Evolutionary conservation across 1,140 invertebrate genomes (phyloP), one percentile per base, ranked within the genome.

Genomic region (Sarcophaga peregrina): DNA sequence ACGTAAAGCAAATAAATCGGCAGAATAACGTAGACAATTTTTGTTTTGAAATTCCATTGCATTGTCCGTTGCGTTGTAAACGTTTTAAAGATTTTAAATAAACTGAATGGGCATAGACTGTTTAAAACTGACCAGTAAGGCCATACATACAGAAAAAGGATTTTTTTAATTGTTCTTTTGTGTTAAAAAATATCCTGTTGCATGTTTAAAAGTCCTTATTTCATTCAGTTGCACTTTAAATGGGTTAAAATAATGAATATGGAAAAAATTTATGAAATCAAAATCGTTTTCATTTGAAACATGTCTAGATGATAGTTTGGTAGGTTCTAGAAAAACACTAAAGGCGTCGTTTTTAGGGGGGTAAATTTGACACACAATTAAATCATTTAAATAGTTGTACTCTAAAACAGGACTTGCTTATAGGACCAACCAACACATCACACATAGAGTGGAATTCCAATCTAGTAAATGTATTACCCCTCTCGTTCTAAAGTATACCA

Each of bases 21-120:
- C n/a, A 86, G 8, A n/a, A 89, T 85, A 4, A 87, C 8, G 17
- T 87, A 85, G n/a, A 85, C 48, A 47, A 89, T 47, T 85, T 89
- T 87, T 15, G 81, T 75, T 13, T 78, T 83, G 62, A 88, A n/a
- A 76, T 45, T 86, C 74, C 87, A 88, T 88, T 76, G n/a, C 13
- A 45, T 9, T 9, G 45, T 50, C n/a, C 74, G 74, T 47, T 48
- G 11, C 46, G 6, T 76, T 76, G 45, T 48, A 48, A 48, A 50
- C 74, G 47, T 10, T 15, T 76, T 50, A 17, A 76, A 46, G 45
- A 48, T 9, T n/a, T 48, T 48, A 9, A 37, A 48, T 50, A 46
- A 76, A 76, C 74, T 76, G 17, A 76, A 10, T 25, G n/a, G 3
- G 5, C 25, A 37, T 37, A 37, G 4, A 37, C n/a, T n/a, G n/a